Evolutionary conservation across 2,797 vertebrate genomes (phyloP), one percentile per base, ranked within the genome.

Genomic region (Telmatherina bonti): DNA sequence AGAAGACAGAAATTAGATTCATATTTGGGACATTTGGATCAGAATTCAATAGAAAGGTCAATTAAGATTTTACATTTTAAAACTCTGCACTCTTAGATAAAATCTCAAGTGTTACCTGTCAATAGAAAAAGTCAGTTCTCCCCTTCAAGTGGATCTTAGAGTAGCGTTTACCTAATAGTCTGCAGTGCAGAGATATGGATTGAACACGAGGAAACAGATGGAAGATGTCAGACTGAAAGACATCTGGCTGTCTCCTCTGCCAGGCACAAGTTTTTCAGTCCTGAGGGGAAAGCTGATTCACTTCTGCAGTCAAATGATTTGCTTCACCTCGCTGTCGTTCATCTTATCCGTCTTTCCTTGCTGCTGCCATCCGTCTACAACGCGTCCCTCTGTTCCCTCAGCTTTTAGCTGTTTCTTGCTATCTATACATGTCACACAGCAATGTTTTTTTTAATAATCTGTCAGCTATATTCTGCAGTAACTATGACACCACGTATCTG

Each of bases 231-330:
- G 65, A 20, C 57, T 76, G 75, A 72, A 33, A 73, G 80, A 59
- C 55, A 18, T 68, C 45, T 30, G 16, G 49, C 51, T 27, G 38
- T 22, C 54, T 68, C 24, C n/a, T 47, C 29, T 11, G 52, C 29
- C 69, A 22, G 26, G 35, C 58, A 27, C 16, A 52, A 53, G 62
- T 54, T 66, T 9, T 41, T 76, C 62, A 33, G 64, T 49, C 72
- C 74, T 59, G 60, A 78, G 58, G 72, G 65, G 26, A 54, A 51
- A 43, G 68, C 70, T 47, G 54, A 87, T 84, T 84, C 62, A 86
- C 70, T 75, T 66, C 62, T 24, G 52, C 55, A 51, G 78, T 51
- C 20, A 5, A 73, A 75, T 36, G 45, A 86, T 88, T 80, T 78
- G 43, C 71, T 73, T 79, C 12, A 79, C 61, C 57, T 55, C 29